Base-by-base conservation (phyloP, 2,888 invertebrate genomes). In the Zootermopsis nevadensis region DNA sequence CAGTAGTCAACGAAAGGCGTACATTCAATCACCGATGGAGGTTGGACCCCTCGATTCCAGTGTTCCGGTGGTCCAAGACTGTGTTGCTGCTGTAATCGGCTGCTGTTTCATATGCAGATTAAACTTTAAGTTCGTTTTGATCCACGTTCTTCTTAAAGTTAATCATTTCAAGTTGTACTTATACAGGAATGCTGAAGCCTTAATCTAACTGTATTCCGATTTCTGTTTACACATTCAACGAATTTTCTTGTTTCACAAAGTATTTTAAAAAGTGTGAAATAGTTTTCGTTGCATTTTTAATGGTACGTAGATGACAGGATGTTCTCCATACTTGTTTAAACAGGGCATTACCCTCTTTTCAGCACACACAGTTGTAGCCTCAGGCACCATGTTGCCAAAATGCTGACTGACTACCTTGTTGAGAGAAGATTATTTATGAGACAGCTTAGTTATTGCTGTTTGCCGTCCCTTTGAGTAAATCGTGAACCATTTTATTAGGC, bases 351-450 rank as follows among this genome's bases (percentile, higher is more conserved):
- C 60, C 80, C 80, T 27, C 33, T 35, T 22, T 60, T 60, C 60
- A 60, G 60, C 60, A 60, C 60, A 60, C 74, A 38, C 1, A 80
- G 66, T 66, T 27, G 30, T 27, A 12, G 60, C 55, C 80, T 42
- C 31, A 27, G 60, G 80, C 24, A 24, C 80, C 80, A 33, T 67
- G 38, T 80, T 38, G 67, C 60, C 80, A 60, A 38, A 66, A 74
- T 74, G 74, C 42, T 74, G 80, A 80, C 80, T 80, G 80, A 80
- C 80, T 66, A 66, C 60, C 80, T 80, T 80, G 80, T 80, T 80
- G 80, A 80, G 80, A 80, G 80, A 66, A 80, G 33, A 80, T 80
- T 80, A 80, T 80, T 80, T 80, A 80, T 80, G 80, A 80, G 80
- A 66, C 80, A 80, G 80, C 80, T 60, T 80, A 66, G 60, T 80